These are phyloP conservation scores for Poeciliopsis presidionis DNA, from an alignment of 2,797 vertebrate species.

Conservation along the genomic window DNA sequence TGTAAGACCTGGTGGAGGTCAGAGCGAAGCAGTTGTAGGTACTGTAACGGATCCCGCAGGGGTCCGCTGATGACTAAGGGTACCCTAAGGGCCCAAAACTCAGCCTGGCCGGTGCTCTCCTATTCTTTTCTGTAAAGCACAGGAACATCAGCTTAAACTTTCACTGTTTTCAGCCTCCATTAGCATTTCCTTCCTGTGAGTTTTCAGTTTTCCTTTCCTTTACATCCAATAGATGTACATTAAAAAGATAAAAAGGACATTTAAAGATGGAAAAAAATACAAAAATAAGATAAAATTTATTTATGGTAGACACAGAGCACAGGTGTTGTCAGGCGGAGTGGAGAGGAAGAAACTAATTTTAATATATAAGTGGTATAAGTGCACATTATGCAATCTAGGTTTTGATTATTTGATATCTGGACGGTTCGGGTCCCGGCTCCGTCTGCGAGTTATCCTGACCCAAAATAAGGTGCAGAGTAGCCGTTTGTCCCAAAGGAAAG, in stretches of 20 bases:
- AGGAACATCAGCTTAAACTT: conserved; percentile 77
- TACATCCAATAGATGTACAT: conserved; percentile 70
- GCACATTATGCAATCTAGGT: conserved; percentile 92
- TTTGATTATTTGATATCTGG: conserved; percentile 75
- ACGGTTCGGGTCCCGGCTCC: background rate
- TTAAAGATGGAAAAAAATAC: conserved; percentile 70
- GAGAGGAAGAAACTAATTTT: conserved; percentile 79
- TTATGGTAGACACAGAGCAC: conserved; percentile 94
- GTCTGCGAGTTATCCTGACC: conserved; percentile 56
- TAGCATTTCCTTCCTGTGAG: conserved; percentile 63
- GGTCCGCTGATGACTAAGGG: conserved; percentile 43
- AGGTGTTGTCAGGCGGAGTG: conserved; percentile 79
- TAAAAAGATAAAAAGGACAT: conserved; percentile 60
- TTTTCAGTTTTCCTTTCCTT: conserved; percentile 51
- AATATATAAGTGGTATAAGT: conserved; percentile 90
- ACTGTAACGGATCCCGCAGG: conserved; percentile 83
- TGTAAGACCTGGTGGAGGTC: conserved; percentile 76
- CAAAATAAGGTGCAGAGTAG: conserved; percentile 78
- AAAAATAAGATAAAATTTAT: conserved; percentile 86
- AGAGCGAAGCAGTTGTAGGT: conserved; percentile 83
- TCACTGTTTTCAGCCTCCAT: conserved; percentile 53
- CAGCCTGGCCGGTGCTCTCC: conserved; percentile 78
- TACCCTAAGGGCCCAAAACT: conserved; percentile 46
- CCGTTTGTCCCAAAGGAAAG: conserved; percentile 74
- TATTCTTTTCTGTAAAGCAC: conserved; percentile 80